A percentile compares a stretch with the other conserved stretches of the same genome.
Conservation (phyloP, 1,140 invertebrate genomes). For the Psilanteris sp. region DNA sequence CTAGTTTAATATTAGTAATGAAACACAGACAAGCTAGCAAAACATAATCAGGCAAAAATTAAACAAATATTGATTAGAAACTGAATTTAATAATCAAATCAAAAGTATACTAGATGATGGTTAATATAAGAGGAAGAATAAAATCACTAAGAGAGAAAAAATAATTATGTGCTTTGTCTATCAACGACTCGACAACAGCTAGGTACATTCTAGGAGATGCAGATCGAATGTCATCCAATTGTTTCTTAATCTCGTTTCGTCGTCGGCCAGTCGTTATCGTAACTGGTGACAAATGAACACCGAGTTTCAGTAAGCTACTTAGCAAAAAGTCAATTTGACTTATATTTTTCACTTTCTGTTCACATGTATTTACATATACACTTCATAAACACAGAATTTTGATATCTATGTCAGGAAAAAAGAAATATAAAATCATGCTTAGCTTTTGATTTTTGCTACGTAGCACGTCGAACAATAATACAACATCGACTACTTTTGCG, state of each 20-base stretch:
- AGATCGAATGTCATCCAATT: constrained; percentile 70
- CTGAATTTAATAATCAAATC: constrained; percentile 41
- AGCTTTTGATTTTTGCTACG: constrained; percentile 64
- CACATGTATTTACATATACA: no score
- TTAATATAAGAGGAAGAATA: constrained; percentile 24
- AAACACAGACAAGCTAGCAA: no score
- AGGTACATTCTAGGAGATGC: constrained; percentile 75
- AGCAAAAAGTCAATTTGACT: constrained; percentile 63
- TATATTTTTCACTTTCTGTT: no score
- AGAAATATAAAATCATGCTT: constrained; percentile 10
- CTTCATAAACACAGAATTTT: no score
- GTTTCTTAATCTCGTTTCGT: constrained; percentile 61
- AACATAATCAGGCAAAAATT: constrained; percentile 72
- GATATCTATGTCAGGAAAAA: constrained; percentile 10
- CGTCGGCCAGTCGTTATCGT: constrained; percentile 54
- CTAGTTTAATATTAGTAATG: no score
- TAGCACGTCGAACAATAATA: constrained; percentile 63
- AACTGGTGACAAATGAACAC: constrained; percentile 67
- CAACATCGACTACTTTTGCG: constrained; percentile 66
- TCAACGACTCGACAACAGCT: constrained; percentile 80
- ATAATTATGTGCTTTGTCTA: constrained; percentile 78
- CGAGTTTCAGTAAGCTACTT: constrained; percentile 61
- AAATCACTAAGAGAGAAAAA: constrained; percentile 27
- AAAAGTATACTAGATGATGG: constrained; percentile 58
- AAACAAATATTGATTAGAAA: constrained; percentile 57